phyloP scores from a whole-genome alignment of 2,113 vertebrate species.

The Seriola dumerili region DNA sequence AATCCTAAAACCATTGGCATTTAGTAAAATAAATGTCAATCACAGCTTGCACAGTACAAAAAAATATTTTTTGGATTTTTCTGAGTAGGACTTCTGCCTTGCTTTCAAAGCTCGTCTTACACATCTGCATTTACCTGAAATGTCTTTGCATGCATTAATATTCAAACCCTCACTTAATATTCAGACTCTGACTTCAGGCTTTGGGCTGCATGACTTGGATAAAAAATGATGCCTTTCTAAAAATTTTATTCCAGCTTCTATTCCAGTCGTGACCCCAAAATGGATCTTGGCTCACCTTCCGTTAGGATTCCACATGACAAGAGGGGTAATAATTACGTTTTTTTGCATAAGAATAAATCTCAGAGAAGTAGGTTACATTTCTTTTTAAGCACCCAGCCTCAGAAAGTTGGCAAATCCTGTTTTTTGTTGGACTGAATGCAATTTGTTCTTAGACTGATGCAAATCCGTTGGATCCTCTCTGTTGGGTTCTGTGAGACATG shows the following conservation, averaged over 20 bases:
- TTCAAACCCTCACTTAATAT: conserved; percentile 3
- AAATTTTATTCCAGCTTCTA: conserved; percentile 28
- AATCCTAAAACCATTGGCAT: background rate
- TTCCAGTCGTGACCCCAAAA: conserved; percentile 9
- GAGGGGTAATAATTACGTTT: conserved; percentile 19
- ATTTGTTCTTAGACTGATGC: conserved; percentile 1
- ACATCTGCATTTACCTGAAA: background rate
- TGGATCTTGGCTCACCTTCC: conserved; percentile 20
- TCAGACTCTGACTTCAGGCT: background rate
- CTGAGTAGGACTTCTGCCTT: background rate
- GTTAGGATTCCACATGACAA: conserved; percentile 50
- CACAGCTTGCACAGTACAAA: background rate
- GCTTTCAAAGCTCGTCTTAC: background rate
- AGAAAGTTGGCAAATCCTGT: conserved; percentile 7
- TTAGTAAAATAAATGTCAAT: background rate
- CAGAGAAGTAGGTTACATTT: conserved; percentile 30
- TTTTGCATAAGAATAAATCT: conserved; percentile 18
- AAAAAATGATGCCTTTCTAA: background rate
- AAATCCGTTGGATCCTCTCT: background rate
- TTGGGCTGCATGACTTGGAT: conserved; percentile 34
- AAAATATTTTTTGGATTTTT: background rate
- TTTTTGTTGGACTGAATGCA: conserved; percentile 17
- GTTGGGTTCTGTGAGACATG: background rate
- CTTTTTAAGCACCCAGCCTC: background rate
- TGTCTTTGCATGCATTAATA: conserved; percentile 8